Base-by-base conservation (phyloP, 2,888 invertebrate species). In the Chloroclysta siterata region DNA sequence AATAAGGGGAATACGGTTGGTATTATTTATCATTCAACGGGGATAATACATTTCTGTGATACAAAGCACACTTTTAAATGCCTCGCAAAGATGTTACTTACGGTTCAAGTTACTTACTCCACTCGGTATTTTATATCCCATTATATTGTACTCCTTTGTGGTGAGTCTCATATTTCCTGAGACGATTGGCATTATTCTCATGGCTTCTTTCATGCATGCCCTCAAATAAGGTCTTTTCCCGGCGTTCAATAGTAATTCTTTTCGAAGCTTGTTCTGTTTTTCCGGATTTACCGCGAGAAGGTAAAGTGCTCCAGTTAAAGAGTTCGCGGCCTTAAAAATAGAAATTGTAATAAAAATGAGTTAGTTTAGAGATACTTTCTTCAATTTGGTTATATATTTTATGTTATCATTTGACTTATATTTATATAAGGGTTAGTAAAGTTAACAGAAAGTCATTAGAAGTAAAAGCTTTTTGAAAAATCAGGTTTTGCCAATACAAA, bases 171-270 rank as follows among this genome's bases (percentile, higher is more conserved):
- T 72, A 66, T 94, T 94, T 0, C 94, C 95, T 13, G 93, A 81
- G 0, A 94, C 93, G 0, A 95, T 93, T 0, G 95, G 95, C 74
- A 93, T 90, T 13, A 95, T 68, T 73, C 96, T 92, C 63, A 96
- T 80, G 0, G 95, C 91, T 82, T 97, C 97, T 77, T 96, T 97
- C 42, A 97, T 93, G 72, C 95, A 96, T 0, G 96, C 96, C 66
- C 94, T 95, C 17, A 97, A 78, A 74, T 95, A 97, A 0, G 94
- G 58, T 17, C 42, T 85, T 80, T 56, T 85, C 0, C 76, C 77
- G 0, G 76, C 53, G 2, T 73, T 80, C 0, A 79, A 81, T 0
- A 84, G 64, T 7, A 95, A 74, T 79, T 96, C 96, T 50, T 94
- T 81, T 17, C 94, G 89, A 4, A 96, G 84, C 72, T 92, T 94